phyloP scores from a whole-genome alignment of 2,888 invertebrate species.

The Drosophila demipolita region DNA sequence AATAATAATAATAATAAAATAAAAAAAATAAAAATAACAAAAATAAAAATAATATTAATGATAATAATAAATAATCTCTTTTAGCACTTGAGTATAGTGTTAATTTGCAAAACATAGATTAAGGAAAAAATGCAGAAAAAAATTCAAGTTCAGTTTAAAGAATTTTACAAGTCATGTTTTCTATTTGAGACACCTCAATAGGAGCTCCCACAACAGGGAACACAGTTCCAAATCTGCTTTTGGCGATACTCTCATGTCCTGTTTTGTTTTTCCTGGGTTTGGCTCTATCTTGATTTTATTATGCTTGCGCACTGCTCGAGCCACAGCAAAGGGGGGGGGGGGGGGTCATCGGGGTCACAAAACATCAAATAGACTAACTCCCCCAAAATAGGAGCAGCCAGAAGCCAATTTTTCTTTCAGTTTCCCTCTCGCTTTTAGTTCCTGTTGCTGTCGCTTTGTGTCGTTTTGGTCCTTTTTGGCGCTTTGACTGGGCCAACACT shows the following conservation, averaged over 20 bases:
- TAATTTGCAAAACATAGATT: not conserved
- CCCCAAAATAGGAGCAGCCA: constrained; percentile 16
- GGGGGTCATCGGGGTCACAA: constrained; percentile 68
- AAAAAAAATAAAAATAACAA: too few relatives aligned
- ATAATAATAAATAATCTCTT: not conserved
- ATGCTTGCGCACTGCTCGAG: constrained; percentile 75
- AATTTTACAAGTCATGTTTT: not conserved
- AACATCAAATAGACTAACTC: constrained; percentile 74
- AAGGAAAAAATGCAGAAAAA: not conserved
- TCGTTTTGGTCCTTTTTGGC: constrained; percentile 20
- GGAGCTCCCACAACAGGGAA: not conserved
- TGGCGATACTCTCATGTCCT: constrained; percentile 6
- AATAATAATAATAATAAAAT: too few relatives aligned
- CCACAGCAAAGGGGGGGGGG: constrained; percentile 53
- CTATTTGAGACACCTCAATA: not conserved
- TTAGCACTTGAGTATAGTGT: not conserved
- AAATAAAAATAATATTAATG: too few relatives aligned
- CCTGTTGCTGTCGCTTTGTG: constrained; percentile 24
- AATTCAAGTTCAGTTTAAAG: not conserved
- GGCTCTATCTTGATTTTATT: constrained; percentile 77
- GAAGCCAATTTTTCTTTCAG: not conserved
- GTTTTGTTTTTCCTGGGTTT: constrained; percentile 27
- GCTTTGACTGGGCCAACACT: constrained; percentile 33
- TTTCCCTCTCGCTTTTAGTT: not conserved
- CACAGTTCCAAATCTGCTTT: constrained; percentile 1